These are phyloP conservation scores for Xanthia icteritia DNA, from an alignment of 2,888 invertebrate genomes.

Conservation along the genomic window DNA sequence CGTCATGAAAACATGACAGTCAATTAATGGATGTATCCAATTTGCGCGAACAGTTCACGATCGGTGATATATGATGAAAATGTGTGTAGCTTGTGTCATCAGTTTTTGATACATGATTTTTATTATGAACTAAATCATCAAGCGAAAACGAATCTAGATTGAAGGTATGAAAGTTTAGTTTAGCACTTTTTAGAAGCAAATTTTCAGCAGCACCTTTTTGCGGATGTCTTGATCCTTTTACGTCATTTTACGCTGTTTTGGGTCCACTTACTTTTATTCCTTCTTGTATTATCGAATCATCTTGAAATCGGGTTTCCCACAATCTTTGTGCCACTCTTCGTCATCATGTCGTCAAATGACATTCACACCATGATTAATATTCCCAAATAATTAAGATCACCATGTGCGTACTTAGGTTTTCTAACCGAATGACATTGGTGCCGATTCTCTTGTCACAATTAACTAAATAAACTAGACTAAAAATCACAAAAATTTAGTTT, in stretches of 20 bases:
- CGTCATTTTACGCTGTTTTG: background rate
- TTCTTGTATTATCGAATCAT: background rate
- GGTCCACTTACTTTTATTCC: background rate
- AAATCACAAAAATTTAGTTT: too few relatives aligned
- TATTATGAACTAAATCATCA: slow-evolving; percentile 1
- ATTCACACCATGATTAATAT: background rate
- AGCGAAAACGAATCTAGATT: background rate
- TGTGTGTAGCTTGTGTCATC: slow-evolving; percentile 9
- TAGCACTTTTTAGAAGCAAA: background rate
- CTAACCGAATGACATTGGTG: background rate
- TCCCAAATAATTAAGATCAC: background rate
- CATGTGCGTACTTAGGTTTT: background rate
- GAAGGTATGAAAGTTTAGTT: background rate
- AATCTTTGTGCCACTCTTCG: background rate
- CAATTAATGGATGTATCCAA: slow-evolving; percentile 59
- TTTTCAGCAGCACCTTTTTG: background rate
- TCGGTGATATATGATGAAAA: slow-evolving; percentile 9
- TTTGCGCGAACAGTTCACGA: slow-evolving; percentile 37
- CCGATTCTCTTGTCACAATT: too few relatives aligned
- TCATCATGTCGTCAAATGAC: background rate
- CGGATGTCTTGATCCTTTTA: background rate
- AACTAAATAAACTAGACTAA: too few relatives aligned
- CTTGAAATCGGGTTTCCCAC: background rate
- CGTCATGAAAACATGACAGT: slow-evolving; percentile 50
- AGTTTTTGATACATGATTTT: slow-evolving; percentile 33